Conservation (phyloP, 2,888 invertebrate genomes). For the Lasius platythorax region DNA sequence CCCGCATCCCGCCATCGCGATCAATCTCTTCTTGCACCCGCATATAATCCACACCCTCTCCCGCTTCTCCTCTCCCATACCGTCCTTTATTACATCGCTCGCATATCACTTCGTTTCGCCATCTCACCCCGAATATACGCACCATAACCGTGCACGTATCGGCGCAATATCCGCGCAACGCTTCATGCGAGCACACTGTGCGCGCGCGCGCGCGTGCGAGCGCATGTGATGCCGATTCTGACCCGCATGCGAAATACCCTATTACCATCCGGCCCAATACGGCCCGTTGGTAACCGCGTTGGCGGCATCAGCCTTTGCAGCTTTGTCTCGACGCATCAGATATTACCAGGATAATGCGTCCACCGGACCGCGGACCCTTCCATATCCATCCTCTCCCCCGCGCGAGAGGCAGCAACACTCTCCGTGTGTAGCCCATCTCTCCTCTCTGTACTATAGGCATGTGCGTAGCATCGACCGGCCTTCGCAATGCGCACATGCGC, state of each 20-base stretch:
- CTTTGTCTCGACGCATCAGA: slow-evolving; percentile 73
- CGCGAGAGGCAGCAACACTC: slow-evolving; percentile 41
- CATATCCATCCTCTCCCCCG: slow-evolving; percentile 43
- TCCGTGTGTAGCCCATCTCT: not conserved
- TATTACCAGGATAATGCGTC: slow-evolving; percentile 72
- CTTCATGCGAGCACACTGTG: not conserved
- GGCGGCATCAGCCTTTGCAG: slow-evolving; percentile 63
- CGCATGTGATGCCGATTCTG: slow-evolving; percentile 53
- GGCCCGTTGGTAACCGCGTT: slow-evolving; percentile 48
- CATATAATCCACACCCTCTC: slow-evolving; percentile 56
- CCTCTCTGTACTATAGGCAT: slow-evolving; percentile 26
- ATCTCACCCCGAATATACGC: slow-evolving; percentile 38
- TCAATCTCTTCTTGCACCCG: slow-evolving; percentile 52
- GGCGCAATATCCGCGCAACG: slow-evolving; percentile 47
- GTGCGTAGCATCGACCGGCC: slow-evolving; percentile 43
- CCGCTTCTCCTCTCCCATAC: slow-evolving; percentile 2
- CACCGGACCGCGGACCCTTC: slow-evolving; percentile 60
- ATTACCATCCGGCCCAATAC: slow-evolving; percentile 57
- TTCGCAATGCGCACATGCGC: slow-evolving; percentile 29
- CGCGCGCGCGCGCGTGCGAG: not conserved
- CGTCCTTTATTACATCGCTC: slow-evolving; percentile 54
- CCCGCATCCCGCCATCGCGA: slow-evolving; percentile 41
- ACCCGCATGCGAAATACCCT: slow-evolving; percentile 65
- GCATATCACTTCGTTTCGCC: slow-evolving; percentile 55
- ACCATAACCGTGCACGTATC: slow-evolving; percentile 41